Evolutionary conservation across 1,140 invertebrate genomes (phyloP), one percentile per base, ranked within the genome.

Genomic region (Physella acuta): DNA sequence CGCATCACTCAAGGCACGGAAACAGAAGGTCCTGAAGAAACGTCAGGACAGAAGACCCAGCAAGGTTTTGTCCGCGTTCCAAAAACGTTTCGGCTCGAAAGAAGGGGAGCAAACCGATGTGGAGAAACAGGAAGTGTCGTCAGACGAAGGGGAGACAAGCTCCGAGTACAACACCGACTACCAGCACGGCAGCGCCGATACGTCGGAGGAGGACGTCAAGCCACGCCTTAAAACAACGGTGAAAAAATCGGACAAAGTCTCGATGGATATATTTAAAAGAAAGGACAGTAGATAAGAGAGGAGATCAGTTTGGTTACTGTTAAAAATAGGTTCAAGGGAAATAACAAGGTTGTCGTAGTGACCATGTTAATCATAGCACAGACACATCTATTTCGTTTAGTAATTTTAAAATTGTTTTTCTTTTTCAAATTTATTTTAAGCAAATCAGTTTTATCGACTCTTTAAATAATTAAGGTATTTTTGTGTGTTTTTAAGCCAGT

Each of bases 111-210:
- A 16, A 14, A 8, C 51, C 17, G 26, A 65, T 30, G n/a, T 26
- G 14, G n/a, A 51, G 39, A 58, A 30, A 26, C 11, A 59, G 1
- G 24, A 30, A 44, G 20, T 28, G n/a, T 53, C 20, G 1, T 30
- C 37, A 24, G 39, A 63, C 51, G 26, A 61, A 34, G 49, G 67
- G 28, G 53, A 52, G 26, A 58, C 34, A 31, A 68, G 59, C 16
- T 64, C 62, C 1, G 26, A 60, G 3, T 71, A 66, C 24, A 65
- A 71, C 65, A 60, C 26, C 16, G 49, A 49, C n/a, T 71, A 71
- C 51, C 71, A 71, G 37, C 34, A 71, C 39, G 30, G 11, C 36
- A 60, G 44, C 52, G 60, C 65, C n/a, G 53, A 31, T 3, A 37
- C 51, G 36, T 37, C 61, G n/a, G 26, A 66, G 1, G 71, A 63